Conservation (phyloP, 1,140 invertebrate genomes). For the Drosophila sproati region DNA sequence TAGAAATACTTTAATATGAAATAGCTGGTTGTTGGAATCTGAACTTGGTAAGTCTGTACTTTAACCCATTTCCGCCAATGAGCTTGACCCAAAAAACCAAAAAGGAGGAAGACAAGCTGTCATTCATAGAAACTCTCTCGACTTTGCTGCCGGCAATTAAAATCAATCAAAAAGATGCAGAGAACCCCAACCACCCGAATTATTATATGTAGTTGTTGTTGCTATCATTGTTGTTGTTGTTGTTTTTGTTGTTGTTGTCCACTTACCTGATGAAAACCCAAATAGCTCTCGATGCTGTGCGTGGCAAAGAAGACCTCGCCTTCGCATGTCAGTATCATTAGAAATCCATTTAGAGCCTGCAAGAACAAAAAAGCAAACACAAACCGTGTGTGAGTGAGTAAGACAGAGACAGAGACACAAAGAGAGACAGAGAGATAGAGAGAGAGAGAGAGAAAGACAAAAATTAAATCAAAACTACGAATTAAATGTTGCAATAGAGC, state of each 20-base stretch:
- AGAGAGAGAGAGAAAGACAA: slow-evolving; percentile 23
- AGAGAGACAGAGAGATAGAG: background rate
- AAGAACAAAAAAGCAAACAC: slow-evolving; percentile 84
- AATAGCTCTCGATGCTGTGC: slow-evolving; percentile 99
- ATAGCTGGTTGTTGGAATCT: background rate
- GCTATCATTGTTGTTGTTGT: slow-evolving; percentile 5
- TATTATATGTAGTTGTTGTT: background rate
- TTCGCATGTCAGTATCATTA: slow-evolving; percentile 98
- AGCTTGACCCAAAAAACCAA: slow-evolving; percentile 41
- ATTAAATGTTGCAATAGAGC: slow-evolving; percentile 59
- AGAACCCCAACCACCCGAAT: background rate
- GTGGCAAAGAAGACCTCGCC: slow-evolving; percentile 99
- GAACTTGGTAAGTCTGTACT: slow-evolving; percentile 4
- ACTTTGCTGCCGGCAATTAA: slow-evolving; percentile 60
- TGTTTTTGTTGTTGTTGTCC: slow-evolving; percentile 34
- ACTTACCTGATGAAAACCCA: slow-evolving; percentile 99
- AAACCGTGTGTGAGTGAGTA: slow-evolving; percentile 2
- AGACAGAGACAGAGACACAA: slow-evolving; percentile 43
- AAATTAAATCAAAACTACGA: slow-evolving; percentile 81
- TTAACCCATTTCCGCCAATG: slow-evolving; percentile 33
- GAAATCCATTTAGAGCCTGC: slow-evolving; percentile 99
- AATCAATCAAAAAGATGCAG: slow-evolving; percentile 71
- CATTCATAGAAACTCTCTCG: slow-evolving; percentile 35
- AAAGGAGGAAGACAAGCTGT: slow-evolving; percentile 1
- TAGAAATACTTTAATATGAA: too few relatives aligned